Evolutionary conservation across 2,113 vertebrate species (phyloP).

Genomic region (Nymphicus hollandicus): DNA sequence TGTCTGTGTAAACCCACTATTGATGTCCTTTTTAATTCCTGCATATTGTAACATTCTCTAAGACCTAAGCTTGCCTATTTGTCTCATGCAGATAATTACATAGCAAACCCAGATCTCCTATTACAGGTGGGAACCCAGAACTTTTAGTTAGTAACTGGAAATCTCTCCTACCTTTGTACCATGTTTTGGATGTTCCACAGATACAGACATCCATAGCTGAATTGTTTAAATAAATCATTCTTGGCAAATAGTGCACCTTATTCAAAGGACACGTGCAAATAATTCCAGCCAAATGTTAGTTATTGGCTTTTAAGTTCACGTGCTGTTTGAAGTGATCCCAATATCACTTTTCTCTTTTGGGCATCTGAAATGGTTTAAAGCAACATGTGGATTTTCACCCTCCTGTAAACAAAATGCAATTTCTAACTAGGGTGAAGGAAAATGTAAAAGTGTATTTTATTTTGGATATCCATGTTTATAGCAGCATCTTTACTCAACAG

Average conservation of each 20-base stretch:
- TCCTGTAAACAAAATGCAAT: not conserved
- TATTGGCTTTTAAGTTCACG: not conserved
- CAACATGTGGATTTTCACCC: not conserved
- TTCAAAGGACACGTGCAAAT: slow-evolving; percentile 1
- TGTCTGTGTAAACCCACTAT: not conserved
- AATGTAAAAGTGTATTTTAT: not conserved
- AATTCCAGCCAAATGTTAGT: slow-evolving; percentile 6
- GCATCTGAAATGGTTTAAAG: slow-evolving; percentile 18
- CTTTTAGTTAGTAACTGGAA: not conserved
- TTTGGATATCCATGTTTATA: not conserved
- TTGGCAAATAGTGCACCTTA: not conserved
- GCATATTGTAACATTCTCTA: not conserved
- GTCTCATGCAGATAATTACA: not conserved
- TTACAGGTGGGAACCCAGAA: not conserved
- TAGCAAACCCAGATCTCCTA: not conserved
- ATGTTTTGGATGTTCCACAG: not conserved
- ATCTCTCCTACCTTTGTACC: not conserved
- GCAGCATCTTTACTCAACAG: not conserved
- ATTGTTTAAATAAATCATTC: not conserved
- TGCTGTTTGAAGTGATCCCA: not conserved
- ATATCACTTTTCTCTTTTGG: not conserved
- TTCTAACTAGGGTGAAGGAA: not conserved
- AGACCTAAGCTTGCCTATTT: not conserved
- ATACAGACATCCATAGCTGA: not conserved
- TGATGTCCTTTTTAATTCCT: not conserved